phyloP scores from a whole-genome alignment of 1,140 invertebrate genomes.

The Maconellicoccus hirsutus region DNA sequence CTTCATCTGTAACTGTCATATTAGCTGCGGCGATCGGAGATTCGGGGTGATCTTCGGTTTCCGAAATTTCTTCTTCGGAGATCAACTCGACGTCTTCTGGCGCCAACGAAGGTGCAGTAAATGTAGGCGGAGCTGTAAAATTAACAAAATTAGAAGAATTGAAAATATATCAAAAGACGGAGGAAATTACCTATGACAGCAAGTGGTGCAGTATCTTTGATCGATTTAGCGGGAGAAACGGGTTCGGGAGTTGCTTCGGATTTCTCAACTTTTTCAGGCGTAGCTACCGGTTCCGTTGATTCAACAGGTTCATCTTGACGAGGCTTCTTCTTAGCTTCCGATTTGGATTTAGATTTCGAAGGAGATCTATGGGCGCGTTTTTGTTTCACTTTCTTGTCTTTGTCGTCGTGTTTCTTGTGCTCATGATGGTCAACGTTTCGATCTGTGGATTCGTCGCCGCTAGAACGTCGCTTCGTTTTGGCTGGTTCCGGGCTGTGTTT shows the following conservation, averaged over 20 bases:
- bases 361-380: background rate
- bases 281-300: background rate
- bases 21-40: background rate
- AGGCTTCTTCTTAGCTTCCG: background rate
- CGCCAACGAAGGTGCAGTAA: slow-evolving; percentile 1
- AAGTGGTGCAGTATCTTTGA: background rate
- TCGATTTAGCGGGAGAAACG: background rate
- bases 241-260: background rate
- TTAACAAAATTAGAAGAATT: background rate
- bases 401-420: background rate
- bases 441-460: background rate
- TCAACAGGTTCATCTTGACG: background rate
- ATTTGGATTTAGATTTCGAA: background rate
- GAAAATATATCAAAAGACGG: too few relatives aligned
- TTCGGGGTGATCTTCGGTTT: background rate
- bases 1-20: background rate
- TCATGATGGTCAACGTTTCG: background rate
- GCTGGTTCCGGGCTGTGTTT: background rate
- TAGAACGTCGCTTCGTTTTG: background rate
- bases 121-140: background rate
- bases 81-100: slow-evolving; percentile 12
- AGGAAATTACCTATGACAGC: too few relatives aligned
- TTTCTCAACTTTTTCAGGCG: background rate
- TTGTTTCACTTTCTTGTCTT: background rate
- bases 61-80: slow-evolving; percentile 15